Base-by-base conservation (phyloP, 2,113 vertebrate genomes). In the Pygoscelis antarcticus region DNA sequence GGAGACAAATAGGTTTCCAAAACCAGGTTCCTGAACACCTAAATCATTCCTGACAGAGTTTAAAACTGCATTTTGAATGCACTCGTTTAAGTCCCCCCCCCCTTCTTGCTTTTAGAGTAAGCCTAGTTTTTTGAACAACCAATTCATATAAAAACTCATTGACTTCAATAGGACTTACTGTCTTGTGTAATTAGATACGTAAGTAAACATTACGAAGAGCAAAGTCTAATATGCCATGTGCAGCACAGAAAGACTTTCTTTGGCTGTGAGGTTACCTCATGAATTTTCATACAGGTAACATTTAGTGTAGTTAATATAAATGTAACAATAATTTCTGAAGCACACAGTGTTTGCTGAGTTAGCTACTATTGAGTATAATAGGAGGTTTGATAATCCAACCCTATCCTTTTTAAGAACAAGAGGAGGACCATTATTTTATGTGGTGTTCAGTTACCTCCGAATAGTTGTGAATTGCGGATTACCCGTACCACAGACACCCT, bases 1-100 rank as follows among this genome's bases (percentile, higher is more conserved):
- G 47, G 65, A 94, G 85, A 90, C 70, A 93, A 84, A 87, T 29
- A 76, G 40, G 44, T 92, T 93, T 90, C 88, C 82, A 83, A 88
- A 92, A 85, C 83, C 66, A 72, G 38, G 14, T 65, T 92, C 47
- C 82, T 79, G 66, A 83, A 70, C 44, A 85, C 49, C 66, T 79
- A 92, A 93, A 83, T 88, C 20, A 61, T 90, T 92, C 82, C 32
- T 90, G 79, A 76, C 54, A 90, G 69, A 16, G 0, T 87, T 93
- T 90, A 79, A 94, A 93, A 62, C 61, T 88, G 79, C 42, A 65
- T 90, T 72, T 88, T 83, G 49, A 92, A 93, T 52, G 27, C 52
- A 40, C 27, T 60, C 29, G 16, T 57, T 36, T 71, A 20, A 72
- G 46, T 49, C 18, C 6, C 42, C 14, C 42, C 14, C 13, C 10